Conservation (phyloP, 1,140 invertebrate genomes). For the Pantala flavescens region DNA sequence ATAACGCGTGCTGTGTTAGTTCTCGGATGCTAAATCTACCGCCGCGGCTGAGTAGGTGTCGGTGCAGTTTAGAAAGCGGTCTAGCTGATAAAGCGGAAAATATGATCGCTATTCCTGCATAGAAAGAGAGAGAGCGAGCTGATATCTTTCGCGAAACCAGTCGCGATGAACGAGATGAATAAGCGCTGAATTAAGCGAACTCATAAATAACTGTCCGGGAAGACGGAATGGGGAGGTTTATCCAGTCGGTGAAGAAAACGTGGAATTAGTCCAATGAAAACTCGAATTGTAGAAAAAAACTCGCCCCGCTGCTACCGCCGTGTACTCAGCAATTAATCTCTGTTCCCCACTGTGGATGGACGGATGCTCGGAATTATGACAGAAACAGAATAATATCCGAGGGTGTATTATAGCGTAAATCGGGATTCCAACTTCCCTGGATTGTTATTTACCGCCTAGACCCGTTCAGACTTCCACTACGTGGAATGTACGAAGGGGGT, state of each 20-base stretch:
- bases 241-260: not conserved
- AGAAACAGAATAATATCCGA: too few species aligned
- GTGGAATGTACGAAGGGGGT: too few species aligned
- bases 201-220: not conserved
- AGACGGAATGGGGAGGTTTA: not conserved
- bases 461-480: too few species aligned
- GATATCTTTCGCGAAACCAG: not conserved
- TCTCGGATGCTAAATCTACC: too few species aligned
- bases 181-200: slow-evolving; percentile 1
- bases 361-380: not conserved
- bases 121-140: not conserved
- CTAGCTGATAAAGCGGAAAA: too few species aligned
- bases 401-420: too few species aligned
- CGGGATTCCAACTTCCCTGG: too few species aligned
- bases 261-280: not conserved
- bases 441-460: too few species aligned
- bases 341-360: not conserved
- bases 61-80: too few species aligned
- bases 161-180: not conserved
- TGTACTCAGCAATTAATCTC: not conserved
- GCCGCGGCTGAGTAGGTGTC: too few species aligned
- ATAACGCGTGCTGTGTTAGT: too few species aligned
- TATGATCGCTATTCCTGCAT: not conserved
- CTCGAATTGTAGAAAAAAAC: not conserved
- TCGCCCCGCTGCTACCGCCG: not conserved